phyloP scores from a whole-genome alignment of 2,113 vertebrate species.

The human (Homo sapiens) region DNA sequence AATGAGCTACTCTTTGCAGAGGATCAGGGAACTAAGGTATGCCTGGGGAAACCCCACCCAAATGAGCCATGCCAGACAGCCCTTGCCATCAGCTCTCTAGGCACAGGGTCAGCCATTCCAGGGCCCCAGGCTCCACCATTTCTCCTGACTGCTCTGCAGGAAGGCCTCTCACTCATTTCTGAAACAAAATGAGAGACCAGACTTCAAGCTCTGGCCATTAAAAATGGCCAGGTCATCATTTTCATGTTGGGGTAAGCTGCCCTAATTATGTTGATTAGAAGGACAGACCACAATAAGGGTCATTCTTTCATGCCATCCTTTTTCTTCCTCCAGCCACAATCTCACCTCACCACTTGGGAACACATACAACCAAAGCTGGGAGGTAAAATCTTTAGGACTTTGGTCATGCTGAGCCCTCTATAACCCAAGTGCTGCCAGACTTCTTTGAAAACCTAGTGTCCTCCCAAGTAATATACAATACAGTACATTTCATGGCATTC shows the following conservation, averaged over 20 bases:
- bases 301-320: background rate
- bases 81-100: background rate
- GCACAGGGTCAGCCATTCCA: background rate
- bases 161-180: background rate
- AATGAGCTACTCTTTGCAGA: background rate
- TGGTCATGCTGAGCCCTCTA: background rate
- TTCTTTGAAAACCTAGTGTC: conserved; percentile 48
- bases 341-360: background rate
- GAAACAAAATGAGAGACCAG: conserved; percentile 12
- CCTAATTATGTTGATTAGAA: background rate
- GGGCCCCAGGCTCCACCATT: background rate
- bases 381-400: conserved; percentile 11
- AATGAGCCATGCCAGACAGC: background rate
- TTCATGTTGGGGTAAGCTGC: background rate
- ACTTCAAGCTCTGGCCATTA: background rate
- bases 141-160: conserved; percentile 24
- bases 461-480: conserved; percentile 41
- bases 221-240: background rate
- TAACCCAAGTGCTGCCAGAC: background rate
- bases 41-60: background rate
- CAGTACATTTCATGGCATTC: conserved; percentile 66
- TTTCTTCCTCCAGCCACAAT: background rate
- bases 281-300: background rate
- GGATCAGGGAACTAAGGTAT: background rate
- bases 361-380: background rate